These are phyloP conservation scores for Lepidocolaptes lacrymiger DNA, from an alignment of 2,797 vertebrate species.

Conservation along the genomic window DNA sequence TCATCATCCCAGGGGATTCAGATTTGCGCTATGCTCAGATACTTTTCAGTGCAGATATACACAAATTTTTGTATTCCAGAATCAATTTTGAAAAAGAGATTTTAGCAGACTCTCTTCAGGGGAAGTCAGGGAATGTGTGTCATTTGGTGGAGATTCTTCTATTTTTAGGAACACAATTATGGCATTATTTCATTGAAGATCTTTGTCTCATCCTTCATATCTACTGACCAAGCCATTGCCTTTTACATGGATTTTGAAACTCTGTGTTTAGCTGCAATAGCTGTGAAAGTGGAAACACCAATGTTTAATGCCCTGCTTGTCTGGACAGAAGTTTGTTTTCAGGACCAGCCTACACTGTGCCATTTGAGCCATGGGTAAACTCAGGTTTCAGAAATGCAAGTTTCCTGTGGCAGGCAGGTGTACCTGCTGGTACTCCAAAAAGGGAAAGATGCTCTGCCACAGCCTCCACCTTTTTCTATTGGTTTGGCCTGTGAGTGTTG, in stretches of 20 bases:
- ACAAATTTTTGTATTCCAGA: neutral
- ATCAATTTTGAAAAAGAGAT: neutral
- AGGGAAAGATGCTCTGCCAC: neutral
- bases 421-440: neutral
- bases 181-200: neutral
- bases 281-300: neutral
- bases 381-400: neutral
- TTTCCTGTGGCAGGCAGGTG: fast-evolving
- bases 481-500: neutral
- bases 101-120: neutral
- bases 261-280: neutral
- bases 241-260: neutral
- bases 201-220: neutral
- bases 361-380: neutral
- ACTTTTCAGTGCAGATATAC: neutral
- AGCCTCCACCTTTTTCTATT: neutral
- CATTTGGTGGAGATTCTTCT: neutral
- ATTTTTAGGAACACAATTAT: neutral
- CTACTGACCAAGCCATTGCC: neutral
- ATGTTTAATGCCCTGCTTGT: neutral
- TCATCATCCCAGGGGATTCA: neutral
- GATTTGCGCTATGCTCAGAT: neutral
- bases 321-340: neutral
- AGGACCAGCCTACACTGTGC: neutral
- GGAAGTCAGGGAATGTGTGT: neutral